Conservation (phyloP, 2,113 vertebrate species). For the Tragulus kanchil region DNA sequence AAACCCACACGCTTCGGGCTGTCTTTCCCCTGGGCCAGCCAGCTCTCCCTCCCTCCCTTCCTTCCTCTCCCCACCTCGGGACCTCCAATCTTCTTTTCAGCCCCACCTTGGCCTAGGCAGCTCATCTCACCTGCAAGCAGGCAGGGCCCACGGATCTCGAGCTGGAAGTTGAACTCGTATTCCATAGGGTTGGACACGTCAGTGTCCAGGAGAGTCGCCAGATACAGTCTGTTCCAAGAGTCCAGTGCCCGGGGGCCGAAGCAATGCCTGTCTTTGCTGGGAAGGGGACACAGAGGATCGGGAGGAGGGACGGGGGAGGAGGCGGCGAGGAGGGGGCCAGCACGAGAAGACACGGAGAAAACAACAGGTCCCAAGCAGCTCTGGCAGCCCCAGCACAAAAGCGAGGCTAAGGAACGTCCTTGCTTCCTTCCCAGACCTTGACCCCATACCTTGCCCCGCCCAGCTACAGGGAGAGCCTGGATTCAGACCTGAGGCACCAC, state of each 20-base stretch:
- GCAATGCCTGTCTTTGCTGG: slow-evolving; percentile 87
- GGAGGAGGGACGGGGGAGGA: background rate
- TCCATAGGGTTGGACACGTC: slow-evolving; percentile 95
- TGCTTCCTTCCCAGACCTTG: background rate
- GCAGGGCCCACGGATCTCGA: slow-evolving; percentile 96
- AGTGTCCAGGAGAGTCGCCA: slow-evolving; percentile 91
- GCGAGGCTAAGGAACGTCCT: too few species aligned
- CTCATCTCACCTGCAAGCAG: slow-evolving; percentile 92
- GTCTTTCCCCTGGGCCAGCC: background rate
- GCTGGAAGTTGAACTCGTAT: slow-evolving; percentile 96
- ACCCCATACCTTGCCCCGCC: too few species aligned
- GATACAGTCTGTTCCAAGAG: slow-evolving; percentile 87
- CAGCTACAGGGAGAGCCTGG: background rate
- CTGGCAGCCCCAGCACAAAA: background rate
- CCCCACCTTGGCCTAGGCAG: background rate
- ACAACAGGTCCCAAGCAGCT: background rate
- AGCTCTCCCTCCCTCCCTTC: too few species aligned
- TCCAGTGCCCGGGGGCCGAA: slow-evolving; percentile 80
- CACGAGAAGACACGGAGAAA: fast-evolving
- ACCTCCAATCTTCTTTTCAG: background rate
- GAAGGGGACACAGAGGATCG: fast-evolving
- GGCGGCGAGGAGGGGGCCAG: fast-evolving
- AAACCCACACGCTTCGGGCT: background rate
- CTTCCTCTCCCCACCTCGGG: background rate
- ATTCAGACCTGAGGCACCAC: background rate